phyloP scores from a whole-genome alignment of 2,797 vertebrate species.

The Nannoperca obscura region DNA sequence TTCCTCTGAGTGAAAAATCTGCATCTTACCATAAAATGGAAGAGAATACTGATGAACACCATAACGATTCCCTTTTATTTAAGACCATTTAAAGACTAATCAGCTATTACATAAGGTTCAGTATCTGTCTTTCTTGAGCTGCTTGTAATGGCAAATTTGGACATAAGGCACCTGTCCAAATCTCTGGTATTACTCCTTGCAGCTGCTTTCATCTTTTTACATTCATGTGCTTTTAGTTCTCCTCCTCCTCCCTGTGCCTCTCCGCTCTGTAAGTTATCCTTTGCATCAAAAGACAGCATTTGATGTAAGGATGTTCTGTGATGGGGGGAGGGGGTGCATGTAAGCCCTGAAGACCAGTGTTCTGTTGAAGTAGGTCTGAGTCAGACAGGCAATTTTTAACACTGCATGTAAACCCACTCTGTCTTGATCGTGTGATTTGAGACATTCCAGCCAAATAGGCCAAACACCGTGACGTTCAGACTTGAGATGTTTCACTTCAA shows the following conservation, averaged over 20 bases:
- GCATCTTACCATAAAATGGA: neutral
- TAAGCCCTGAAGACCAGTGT: slow-evolving; percentile 11
- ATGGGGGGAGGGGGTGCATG: neutral
- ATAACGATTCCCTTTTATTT: neutral
- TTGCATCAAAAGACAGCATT: neutral
- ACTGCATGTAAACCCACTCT: neutral
- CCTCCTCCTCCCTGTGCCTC: neutral
- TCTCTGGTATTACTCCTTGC: slow-evolving; percentile 32
- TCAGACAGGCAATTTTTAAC: slow-evolving; percentile 25
- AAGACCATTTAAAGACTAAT: neutral
- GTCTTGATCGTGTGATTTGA: too few species aligned
- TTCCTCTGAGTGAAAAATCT: neutral
- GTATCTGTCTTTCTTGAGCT: neutral
- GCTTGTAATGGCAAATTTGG: neutral
- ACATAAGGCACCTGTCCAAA: slow-evolving; percentile 5
- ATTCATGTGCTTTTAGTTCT: slow-evolving; percentile 10
- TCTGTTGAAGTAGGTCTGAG: slow-evolving; percentile 16
- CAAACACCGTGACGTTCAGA: neutral
- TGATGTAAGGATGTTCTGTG: slow-evolving; percentile 23
- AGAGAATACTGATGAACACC: neutral
- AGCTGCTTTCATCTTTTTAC: slow-evolving; percentile 25
- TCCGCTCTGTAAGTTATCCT: neutral
- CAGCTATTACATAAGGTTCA: neutral
- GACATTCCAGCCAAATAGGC: neutral
- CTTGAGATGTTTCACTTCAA: too few species aligned